Base-by-base conservation (phyloP, 2,888 invertebrate genomes). In the Hedychridium roseum region DNA sequence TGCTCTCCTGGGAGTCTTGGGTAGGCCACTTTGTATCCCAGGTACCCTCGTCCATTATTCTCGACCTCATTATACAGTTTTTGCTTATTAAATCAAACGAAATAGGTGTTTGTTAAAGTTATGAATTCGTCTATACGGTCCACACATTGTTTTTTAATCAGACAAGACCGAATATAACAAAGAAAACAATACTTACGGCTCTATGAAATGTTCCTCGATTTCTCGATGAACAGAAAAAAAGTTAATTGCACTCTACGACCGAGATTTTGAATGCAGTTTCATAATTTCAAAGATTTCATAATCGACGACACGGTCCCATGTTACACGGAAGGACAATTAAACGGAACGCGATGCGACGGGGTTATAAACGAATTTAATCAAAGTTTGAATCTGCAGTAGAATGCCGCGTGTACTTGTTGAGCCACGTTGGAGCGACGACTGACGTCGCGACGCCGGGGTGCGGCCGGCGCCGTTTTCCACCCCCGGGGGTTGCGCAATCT, bases 381-480 rank as follows among this genome's bases (percentile, higher is more conserved):
- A 52, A 52, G 31, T 54, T 54, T 63, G 43, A 54, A 62, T 43
- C 34, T 9, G 18, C 37, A 38, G 15, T 20, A 44, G 38, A 34
- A 21, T 23, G 36, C 57, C 64, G 68, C 62, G 63, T 58, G 60
- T 70, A 73, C 73, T 73, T 73, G 73, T 73, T 73, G 73, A 73
- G 71, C 73, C 68, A 64, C 71, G 70, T 64, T 72, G 62, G 61
- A 69, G 60, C 64, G 63, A 62, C 64, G 66, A 72, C 72, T 70
- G 72, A 67, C 66, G 64, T 70, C 64, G 70, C 66, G 70, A 61
- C 65, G 65, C 50, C 69, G 72, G 72, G 72, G 72, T 72, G 71
- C 73, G 73, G 71, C 61, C 65, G 70, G 68, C 70, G 71, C 66
- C 71, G 59, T 61, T 64, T 64, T 65, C 56, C 53, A 60, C 58